These are phyloP conservation scores for Piprites chloris DNA, from an alignment of 2,113 vertebrate genomes.

Conservation along the genomic window DNA sequence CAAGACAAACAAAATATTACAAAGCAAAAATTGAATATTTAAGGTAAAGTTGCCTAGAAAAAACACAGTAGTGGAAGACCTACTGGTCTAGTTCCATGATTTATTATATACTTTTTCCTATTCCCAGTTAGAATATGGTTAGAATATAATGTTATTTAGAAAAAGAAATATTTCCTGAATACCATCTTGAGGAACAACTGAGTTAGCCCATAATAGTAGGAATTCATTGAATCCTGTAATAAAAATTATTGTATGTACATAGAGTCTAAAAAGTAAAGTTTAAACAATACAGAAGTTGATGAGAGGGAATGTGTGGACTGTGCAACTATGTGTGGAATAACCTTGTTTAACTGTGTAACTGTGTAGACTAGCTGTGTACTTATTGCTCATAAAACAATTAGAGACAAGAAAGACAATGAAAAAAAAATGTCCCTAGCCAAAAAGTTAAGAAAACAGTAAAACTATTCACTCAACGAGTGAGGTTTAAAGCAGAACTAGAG, in stretches of 20 bases:
- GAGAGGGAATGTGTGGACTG: neutral
- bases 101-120: neutral
- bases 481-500: neutral
- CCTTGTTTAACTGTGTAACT: neutral
- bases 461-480: neutral
- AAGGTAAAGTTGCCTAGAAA: neutral
- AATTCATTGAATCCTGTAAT: neutral
- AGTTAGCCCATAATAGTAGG: neutral
- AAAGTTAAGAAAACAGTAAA: neutral
- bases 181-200: neutral
- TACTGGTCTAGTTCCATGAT: neutral
- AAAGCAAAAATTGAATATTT: neutral
- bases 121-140: neutral
- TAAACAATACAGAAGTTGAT: neutral
- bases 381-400: neutral
- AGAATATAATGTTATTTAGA: neutral
- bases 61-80: neutral
- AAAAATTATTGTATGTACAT: neutral
- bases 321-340: neutral
- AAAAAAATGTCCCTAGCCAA: neutral
- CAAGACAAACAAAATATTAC: neutral
- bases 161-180: neutral
- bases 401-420: neutral
- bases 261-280: neutral
- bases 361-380: neutral